phyloP scores from a whole-genome alignment of 1,140 invertebrate species.

The Caenorhabditis elegans region WBcel235 BX284603.4:9163001-9163500 shows the following conservation, averaged over 20 bases:
- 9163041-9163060: background rate
- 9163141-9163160: background rate
- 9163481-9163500: too few relatives aligned
- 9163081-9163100: slow-evolving; percentile 64
- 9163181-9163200: too few relatives aligned
- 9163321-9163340: slow-evolving; percentile 46
- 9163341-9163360: too few relatives aligned
- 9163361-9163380: too few relatives aligned
- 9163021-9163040: background rate
- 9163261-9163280: slow-evolving; percentile 64
- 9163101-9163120: slow-evolving; percentile 64
- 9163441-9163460: too few relatives aligned
- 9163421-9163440: too few relatives aligned
- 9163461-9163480: too few relatives aligned
- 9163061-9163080: slow-evolving; percentile 48
- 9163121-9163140: slow-evolving; percentile 58
- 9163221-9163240: slow-evolving; percentile 34
- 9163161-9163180: background rate
- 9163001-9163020: background rate
- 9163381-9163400: too few relatives aligned
- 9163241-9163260: slow-evolving; percentile 63
- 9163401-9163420: too few relatives aligned
- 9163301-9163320: slow-evolving; percentile 58
- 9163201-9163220: too few relatives aligned
- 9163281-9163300: slow-evolving; percentile 65